Conservation (phyloP, 2,113 vertebrate genomes). For the Hystrix cristata region DNA sequence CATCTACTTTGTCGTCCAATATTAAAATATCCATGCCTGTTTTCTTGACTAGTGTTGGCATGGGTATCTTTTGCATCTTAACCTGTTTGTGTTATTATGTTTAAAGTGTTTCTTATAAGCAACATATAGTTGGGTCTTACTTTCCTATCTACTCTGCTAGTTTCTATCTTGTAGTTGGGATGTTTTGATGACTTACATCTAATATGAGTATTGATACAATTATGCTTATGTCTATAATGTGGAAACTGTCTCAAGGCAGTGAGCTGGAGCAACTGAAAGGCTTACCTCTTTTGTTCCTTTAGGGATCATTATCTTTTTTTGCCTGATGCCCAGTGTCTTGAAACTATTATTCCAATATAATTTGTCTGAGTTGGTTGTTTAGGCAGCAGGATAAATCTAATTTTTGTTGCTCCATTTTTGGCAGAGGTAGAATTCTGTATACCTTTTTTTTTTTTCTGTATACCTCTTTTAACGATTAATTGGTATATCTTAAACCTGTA, state of each 20-base stretch:
- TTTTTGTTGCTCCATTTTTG: background rate
- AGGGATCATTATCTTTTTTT: background rate
- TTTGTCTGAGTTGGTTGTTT: background rate
- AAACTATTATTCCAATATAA: background rate
- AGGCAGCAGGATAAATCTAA: background rate
- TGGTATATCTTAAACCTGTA: background rate
- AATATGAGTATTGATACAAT: conserved; percentile 16
- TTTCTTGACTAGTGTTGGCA: background rate
- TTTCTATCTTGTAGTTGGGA: background rate
- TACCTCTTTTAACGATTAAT: background rate
- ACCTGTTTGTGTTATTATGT: background rate
- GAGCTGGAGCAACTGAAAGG: background rate
- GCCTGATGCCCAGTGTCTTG: background rate
- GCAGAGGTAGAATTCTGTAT: background rate
- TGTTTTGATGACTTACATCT: background rate
- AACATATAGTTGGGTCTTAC: background rate
- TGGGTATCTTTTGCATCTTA: background rate
- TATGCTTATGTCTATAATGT: background rate
- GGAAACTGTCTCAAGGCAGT: background rate
- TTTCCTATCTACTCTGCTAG: background rate
- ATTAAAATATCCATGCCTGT: conserved; percentile 15
- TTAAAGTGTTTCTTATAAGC: background rate
- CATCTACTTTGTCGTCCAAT: background rate
- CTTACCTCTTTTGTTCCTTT: background rate
- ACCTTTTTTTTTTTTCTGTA: background rate